Evolutionary conservation across 1,140 invertebrate species (phyloP).

Genomic region (Diabrotica virgifera): DNA sequence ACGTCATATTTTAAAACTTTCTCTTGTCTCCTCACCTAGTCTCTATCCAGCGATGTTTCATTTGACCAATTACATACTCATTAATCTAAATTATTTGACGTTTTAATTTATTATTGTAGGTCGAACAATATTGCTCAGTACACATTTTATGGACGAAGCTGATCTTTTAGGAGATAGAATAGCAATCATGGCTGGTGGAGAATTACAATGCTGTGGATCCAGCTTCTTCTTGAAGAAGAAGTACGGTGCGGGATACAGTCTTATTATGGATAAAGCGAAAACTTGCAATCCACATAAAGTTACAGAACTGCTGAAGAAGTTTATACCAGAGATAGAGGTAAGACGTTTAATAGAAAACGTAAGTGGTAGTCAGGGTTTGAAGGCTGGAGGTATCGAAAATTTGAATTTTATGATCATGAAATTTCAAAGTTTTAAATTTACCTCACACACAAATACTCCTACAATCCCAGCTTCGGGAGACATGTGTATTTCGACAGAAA

Average conservation of each 20-base stretch:
- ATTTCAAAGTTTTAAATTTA: no score
- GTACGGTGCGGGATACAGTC: constrained; percentile 70
- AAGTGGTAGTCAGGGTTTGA: no score
- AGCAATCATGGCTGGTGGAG: constrained; percentile 82
- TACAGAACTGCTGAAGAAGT: constrained; percentile 30
- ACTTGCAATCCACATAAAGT: constrained; percentile 52
- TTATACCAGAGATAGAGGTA: constrained; percentile 38
- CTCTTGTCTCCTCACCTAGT: no score
- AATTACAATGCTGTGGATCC: constrained; percentile 79
- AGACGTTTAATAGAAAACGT: background rate
- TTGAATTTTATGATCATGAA: no score
- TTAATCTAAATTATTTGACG: no score
- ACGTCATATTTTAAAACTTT: no score
- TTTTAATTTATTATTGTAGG: background rate
- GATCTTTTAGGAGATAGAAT: constrained; percentile 92
- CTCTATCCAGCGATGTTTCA: no score
- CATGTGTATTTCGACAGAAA: no score
- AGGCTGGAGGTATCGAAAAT: no score
- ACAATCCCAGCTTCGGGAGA: no score
- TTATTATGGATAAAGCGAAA: constrained; percentile 54
- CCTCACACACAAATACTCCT: no score
- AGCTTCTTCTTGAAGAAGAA: constrained; percentile 85
- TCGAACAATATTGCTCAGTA: constrained; percentile 85
- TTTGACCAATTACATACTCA: background rate
- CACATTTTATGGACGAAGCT: constrained; percentile 98